A percentile compares a stretch with the other conserved stretches of the same genome.
phyloP scores from a whole-genome alignment of 2,888 invertebrate species.

The Mellilla xanthometata region DNA sequence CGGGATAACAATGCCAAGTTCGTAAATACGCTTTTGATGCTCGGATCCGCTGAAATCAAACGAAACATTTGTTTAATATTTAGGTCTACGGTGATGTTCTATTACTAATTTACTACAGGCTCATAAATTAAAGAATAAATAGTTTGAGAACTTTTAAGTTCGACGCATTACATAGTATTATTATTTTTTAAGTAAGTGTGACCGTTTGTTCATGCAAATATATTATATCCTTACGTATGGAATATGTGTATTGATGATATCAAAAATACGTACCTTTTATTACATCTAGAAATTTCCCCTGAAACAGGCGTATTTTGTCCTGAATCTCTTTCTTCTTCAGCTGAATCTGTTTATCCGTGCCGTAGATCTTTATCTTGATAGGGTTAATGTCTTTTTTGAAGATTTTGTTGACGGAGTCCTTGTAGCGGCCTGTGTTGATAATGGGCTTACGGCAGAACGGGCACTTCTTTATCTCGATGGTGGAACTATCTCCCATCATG shows the following conservation, averaged over 20 bases:
- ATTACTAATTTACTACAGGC: too few relatives aligned
- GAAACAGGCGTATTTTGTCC: slow-evolving; percentile 22
- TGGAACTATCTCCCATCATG: slow-evolving; percentile 53
- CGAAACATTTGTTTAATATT: too few relatives aligned
- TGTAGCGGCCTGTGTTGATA: slow-evolving; percentile 80
- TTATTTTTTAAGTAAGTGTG: too few relatives aligned
- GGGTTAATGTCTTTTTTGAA: slow-evolving; percentile 63
- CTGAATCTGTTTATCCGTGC: slow-evolving; percentile 45
- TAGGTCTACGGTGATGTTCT: too few relatives aligned
- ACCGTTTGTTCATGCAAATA: too few relatives aligned
- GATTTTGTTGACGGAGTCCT: slow-evolving; percentile 69
- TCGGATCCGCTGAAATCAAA: slow-evolving; percentile 32
- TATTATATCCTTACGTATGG: too few relatives aligned
- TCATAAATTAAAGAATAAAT: too few relatives aligned
- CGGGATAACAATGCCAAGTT: slow-evolving; percentile 25
- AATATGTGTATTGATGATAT: too few relatives aligned
- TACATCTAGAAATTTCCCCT: slow-evolving; percentile 12
- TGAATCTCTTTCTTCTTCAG: slow-evolving; percentile 34
- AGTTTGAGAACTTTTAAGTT: too few relatives aligned
- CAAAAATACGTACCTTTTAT: slow-evolving; percentile 27
- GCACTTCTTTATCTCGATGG: slow-evolving; percentile 67
- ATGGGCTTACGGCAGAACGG: slow-evolving; percentile 84
- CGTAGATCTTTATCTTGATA: slow-evolving; percentile 64
- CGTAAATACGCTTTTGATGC: slow-evolving; percentile 25
- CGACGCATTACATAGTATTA: too few relatives aligned